Conservation (phyloP, 2,113 vertebrate genomes). For the Recurvirostra avosetta region DNA sequence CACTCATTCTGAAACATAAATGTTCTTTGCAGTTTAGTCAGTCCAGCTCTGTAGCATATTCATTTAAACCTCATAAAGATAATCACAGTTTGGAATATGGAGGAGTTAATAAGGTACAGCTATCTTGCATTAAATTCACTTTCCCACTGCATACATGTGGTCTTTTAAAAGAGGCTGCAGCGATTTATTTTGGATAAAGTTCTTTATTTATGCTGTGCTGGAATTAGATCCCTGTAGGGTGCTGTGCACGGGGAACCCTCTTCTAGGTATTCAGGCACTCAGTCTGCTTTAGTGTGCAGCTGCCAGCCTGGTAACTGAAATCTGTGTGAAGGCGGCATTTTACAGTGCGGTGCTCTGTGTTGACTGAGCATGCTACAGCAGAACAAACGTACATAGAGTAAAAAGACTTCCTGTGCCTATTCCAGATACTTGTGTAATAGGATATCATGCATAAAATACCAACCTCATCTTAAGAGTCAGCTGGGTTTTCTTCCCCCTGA, state of each 20-base stretch:
- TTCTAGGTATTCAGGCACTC: neutral
- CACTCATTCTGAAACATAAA: neutral
- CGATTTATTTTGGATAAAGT: neutral
- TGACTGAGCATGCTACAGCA: neutral
- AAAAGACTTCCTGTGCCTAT: neutral
- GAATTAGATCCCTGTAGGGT: neutral
- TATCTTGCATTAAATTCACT: rapidly evolving
- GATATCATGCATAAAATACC: neutral
- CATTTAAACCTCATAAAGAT: neutral
- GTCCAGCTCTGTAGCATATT: neutral
- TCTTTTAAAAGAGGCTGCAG: neutral
- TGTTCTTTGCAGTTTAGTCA: neutral
- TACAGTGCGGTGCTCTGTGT: neutral
- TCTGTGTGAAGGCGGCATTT: neutral
- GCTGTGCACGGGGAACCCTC: neutral
- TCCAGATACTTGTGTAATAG: neutral
- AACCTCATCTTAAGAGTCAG: neutral
- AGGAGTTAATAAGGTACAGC: neutral
- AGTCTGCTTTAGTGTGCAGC: neutral
- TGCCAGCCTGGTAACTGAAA: neutral
- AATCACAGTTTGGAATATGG: neutral
- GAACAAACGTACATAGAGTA: neutral
- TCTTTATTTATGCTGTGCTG: neutral
- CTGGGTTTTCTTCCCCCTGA: neutral
- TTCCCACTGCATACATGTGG: neutral